A percentile compares a stretch with the other conserved stretches of the same genome.
Conservation (phyloP, 2,113 vertebrate genomes). For the Sphyrna mokarran region DNA sequence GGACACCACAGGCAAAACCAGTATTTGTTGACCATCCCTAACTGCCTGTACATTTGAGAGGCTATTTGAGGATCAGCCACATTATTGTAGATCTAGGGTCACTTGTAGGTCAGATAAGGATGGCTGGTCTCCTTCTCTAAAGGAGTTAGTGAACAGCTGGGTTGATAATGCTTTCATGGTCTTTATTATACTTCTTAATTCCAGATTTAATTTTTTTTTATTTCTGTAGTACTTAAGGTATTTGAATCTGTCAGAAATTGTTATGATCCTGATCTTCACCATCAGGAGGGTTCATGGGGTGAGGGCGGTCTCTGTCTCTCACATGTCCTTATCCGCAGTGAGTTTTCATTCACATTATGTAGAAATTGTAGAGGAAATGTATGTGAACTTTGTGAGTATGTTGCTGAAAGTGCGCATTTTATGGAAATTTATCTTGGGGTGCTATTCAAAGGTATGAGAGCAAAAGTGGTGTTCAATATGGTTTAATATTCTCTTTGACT, state of each 20-base stretch:
- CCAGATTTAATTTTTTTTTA: no score
- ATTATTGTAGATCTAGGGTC: no score
- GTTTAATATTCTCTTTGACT: neutral
- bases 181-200: no score
- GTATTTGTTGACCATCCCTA: no score
- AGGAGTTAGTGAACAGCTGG: no score
- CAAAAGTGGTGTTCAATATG: neutral
- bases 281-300: neutral
- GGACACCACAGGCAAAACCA: no score
- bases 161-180: no score
- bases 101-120: no score
- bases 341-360: neutral
- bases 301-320: neutral
- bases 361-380: neutral
- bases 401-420: neutral
- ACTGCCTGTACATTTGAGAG: no score
- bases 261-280: neutral
- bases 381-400: neutral
- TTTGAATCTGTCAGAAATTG: neutral
- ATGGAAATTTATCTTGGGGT: neutral
- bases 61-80: no score
- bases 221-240: neutral
- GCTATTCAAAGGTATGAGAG: neutral
- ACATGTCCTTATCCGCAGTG: neutral
- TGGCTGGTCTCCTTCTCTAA: no score